These are phyloP conservation scores for Machaerirhynchus nigripectus DNA, from an alignment of 2,113 vertebrate species.

Conservation along the genomic window DNA sequence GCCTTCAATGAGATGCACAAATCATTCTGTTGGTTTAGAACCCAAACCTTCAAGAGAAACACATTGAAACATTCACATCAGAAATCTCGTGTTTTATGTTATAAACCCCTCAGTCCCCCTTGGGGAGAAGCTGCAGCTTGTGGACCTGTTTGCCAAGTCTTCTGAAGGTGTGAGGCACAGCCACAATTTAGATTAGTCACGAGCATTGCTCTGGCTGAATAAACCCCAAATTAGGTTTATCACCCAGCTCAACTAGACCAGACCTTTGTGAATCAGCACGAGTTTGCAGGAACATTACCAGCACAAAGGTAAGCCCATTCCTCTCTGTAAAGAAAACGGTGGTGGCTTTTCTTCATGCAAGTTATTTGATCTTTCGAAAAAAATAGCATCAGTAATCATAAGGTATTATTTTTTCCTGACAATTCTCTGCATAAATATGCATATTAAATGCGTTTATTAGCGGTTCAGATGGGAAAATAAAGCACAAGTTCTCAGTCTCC, in stretches of 20 bases:
- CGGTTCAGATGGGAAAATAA: background rate
- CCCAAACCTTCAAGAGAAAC: background rate
- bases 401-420: background rate
- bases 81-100: background rate
- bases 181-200: background rate
- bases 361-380: background rate
- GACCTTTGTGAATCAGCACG: background rate
- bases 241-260: background rate
- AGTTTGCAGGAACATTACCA: background rate
- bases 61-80: background rate
- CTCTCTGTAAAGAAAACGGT: background rate
- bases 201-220: background rate
- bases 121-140: background rate
- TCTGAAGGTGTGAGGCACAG: background rate
- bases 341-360: background rate
- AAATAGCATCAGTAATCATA: background rate
- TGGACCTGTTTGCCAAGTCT: background rate
- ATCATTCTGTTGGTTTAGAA: background rate
- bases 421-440: background rate
- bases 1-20: background rate
- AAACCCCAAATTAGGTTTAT: background rate
- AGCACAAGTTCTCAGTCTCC: background rate
- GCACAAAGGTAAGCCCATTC: background rate
- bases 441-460: background rate
- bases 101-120: background rate